Evolutionary conservation across 2,888 invertebrate species (phyloP).

Genomic region (Caenorhabditis angaria): DNA sequence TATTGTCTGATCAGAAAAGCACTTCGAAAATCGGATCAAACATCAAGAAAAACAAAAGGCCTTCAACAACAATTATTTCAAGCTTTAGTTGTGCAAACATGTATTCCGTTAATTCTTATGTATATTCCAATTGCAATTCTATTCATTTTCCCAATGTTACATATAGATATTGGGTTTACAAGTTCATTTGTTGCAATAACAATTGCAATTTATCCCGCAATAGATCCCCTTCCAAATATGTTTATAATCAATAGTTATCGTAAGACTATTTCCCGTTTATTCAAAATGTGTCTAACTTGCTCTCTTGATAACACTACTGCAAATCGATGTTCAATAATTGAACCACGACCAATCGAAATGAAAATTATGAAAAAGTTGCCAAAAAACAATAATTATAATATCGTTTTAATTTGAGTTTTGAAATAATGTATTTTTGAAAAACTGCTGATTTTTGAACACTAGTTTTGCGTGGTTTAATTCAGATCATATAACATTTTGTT

Average conservation of each 20-base stretch:
- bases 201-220: constrained; percentile 23
- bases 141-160: constrained; percentile 28
- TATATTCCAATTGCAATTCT: constrained; percentile 23
- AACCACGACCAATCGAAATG: too few species aligned
- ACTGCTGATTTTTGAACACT: too few species aligned
- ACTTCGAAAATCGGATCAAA: background rate
- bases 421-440: too few species aligned
- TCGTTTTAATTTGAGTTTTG: too few species aligned
- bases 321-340: too few species aligned
- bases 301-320: too few species aligned
- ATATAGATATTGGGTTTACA: constrained; percentile 12
- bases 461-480: too few species aligned
- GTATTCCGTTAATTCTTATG: constrained; percentile 26
- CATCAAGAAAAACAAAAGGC: constrained; percentile 7
- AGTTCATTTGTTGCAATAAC: constrained; percentile 14
- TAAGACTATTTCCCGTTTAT: too few species aligned
- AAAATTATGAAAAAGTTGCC: too few species aligned
- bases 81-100: constrained; percentile 22
- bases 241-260: constrained; percentile 28
- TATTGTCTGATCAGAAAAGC: constrained; percentile 14
- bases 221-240: constrained; percentile 11
- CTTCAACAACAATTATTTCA: constrained; percentile 31
- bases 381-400: too few species aligned
- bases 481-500: too few species aligned
- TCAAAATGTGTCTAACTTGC: too few species aligned